Conservation (phyloP, 2,888 invertebrate genomes). For the Chesias legatella region DNA sequence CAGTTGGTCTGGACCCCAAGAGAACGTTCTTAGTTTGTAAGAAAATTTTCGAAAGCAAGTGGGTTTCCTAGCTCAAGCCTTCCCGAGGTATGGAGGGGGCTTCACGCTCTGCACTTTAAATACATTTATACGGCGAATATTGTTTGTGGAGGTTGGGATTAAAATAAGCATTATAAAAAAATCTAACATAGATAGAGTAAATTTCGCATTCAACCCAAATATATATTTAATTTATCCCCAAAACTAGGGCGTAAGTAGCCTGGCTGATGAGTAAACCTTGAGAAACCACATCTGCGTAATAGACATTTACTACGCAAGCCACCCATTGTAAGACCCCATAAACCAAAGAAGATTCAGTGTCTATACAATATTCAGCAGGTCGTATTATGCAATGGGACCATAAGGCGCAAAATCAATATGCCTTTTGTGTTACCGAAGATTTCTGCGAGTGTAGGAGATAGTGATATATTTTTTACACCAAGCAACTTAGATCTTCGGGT, state of each 20-base stretch:
- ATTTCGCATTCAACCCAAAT: too few relatives aligned
- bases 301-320: conserved; percentile 7
- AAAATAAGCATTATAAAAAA: not conserved
- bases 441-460: conserved; percentile 4
- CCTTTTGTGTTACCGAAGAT: conserved; percentile 60
- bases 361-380: conserved; percentile 67
- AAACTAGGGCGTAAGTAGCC: too few relatives aligned
- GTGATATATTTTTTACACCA: not conserved
- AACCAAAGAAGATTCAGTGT: conserved; percentile 30
- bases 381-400: conserved; percentile 64
- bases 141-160: not conserved
- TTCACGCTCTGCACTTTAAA: conserved; percentile 4
- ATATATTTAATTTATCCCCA: too few relatives aligned
- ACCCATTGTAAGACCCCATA: conserved; percentile 11
- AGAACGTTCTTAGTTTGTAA: conserved; percentile 18
- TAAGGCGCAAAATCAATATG: conserved; percentile 72
- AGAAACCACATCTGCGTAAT: conserved; percentile 12
- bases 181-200: too few relatives aligned
- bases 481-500: too few relatives aligned
- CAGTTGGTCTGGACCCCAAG: too few relatives aligned
- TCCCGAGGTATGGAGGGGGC: conserved; percentile 14
- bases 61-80: conserved; percentile 23
- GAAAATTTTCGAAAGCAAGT: conserved; percentile 26
- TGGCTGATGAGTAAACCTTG: conserved; percentile 1
- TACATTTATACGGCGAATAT: not conserved